A percentile compares a stretch with the other conserved stretches of the same genome.
Conservation (phyloP, 2,113 vertebrate genomes). For the Platysternon megacephalum region DNA sequence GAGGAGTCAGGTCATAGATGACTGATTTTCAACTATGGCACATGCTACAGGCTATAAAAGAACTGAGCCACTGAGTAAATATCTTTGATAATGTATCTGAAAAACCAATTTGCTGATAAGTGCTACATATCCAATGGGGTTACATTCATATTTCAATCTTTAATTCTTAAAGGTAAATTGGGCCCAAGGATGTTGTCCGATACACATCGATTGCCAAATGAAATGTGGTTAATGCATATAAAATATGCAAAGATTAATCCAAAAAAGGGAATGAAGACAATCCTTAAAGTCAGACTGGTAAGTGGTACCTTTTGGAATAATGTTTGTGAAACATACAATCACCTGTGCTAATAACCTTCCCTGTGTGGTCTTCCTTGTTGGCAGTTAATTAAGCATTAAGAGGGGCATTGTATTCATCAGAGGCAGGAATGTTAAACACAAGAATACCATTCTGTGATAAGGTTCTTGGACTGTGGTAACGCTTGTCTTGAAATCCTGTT, state of each 20-base stretch:
- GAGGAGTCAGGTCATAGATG: not conserved
- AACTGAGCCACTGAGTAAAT: not conserved
- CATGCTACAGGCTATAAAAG: not conserved
- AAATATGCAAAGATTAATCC: not conserved
- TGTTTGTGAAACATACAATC: rapidly evolving
- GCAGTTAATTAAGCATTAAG: not conserved
- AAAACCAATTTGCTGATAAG: not conserved
- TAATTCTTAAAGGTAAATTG: not conserved
- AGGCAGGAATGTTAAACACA: not conserved
- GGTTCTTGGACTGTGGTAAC: not conserved
- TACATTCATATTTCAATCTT: not conserved
- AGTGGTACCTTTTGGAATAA: not conserved
- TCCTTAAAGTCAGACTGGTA: not conserved
- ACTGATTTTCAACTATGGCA: not conserved
- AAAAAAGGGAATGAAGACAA: not conserved
- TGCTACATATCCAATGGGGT: not conserved
- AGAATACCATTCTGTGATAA: not conserved
- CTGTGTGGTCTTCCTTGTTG: no score
- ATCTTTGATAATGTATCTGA: not conserved
- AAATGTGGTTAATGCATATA: not conserved
- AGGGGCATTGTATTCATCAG: not conserved
- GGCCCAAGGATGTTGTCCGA: not conserved
- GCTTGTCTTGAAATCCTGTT: not conserved
- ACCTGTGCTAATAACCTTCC: rapidly evolving
- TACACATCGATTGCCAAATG: not conserved